phyloP scores from a whole-genome alignment of 1,140 invertebrate species.

The Vanessa atalanta region DNA sequence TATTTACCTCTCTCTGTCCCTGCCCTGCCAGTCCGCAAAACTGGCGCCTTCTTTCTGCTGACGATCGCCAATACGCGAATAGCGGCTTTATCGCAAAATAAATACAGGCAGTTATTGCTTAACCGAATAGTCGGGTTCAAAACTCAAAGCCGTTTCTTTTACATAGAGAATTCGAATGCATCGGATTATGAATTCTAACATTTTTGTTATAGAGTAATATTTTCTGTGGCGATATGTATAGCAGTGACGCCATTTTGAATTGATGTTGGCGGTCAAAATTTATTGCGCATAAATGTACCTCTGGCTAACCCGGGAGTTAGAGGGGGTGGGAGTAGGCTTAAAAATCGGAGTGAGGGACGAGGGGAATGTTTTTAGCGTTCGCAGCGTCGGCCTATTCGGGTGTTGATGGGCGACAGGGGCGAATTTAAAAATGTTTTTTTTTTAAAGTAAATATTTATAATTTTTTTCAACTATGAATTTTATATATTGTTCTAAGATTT shows the following conservation, averaged over 20 bases:
- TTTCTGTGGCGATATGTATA: constrained; percentile 41
- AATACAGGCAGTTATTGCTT: constrained; percentile 59
- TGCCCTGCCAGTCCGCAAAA: constrained; percentile 55
- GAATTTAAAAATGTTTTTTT: constrained; percentile 42
- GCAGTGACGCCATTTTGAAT: constrained; percentile 70
- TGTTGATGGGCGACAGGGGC: constrained; percentile 71
- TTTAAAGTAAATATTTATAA: not conserved
- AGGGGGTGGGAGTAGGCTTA: constrained; percentile 76
- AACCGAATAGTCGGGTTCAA: constrained; percentile 54
- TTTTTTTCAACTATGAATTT: not conserved
- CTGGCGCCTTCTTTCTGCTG: constrained; percentile 71
- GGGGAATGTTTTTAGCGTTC: constrained; percentile 78
- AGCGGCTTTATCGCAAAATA: constrained; percentile 40
- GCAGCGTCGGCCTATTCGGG: constrained; percentile 77
- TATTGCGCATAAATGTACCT: constrained; percentile 80
- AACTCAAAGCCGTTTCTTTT: constrained; percentile 72
- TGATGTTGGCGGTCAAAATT: constrained; percentile 76
- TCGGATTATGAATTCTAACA: constrained; percentile 47
- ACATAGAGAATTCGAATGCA: constrained; percentile 54
- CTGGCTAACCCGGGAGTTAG: constrained; percentile 79
- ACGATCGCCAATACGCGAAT: constrained; percentile 45
- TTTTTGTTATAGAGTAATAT: constrained; percentile 43
- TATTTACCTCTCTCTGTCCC: constrained; percentile 71
- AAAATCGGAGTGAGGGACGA: constrained; percentile 74
- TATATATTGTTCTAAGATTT: not conserved